These are phyloP conservation scores for Amphimedon queenslandica DNA, from an alignment of 37 sponge, comb jelly and placozoan genomes.

Conservation along the genomic window DNA sequence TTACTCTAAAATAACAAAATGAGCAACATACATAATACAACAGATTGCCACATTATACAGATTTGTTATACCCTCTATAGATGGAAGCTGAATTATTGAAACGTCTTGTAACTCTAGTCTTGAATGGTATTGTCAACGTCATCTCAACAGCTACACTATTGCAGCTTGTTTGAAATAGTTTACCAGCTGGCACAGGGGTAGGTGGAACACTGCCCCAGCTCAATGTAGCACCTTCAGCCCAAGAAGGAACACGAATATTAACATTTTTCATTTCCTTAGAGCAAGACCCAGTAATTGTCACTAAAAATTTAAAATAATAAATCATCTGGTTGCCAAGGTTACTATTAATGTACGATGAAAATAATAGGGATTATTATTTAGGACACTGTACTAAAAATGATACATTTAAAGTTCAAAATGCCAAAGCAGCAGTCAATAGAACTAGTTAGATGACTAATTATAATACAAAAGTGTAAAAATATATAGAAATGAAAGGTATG, in stretches of 20 bases:
- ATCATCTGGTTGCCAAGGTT: neutral
- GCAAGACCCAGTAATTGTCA: constrained; percentile 11
- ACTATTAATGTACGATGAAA: neutral
- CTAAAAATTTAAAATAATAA: constrained; percentile 3
- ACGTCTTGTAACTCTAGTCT: constrained; percentile 34
- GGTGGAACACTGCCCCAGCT: constrained; percentile 12
- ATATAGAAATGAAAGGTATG: too few species aligned
- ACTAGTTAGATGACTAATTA: too few species aligned
- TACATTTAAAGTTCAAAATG: too few species aligned
- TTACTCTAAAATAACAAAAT: neutral
- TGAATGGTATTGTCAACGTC: constrained; percentile 24
- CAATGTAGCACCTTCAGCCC: constrained; percentile 39
- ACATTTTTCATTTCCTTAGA: constrained; percentile 7
- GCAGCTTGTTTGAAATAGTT: constrained; percentile 18
- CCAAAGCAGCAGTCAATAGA: too few species aligned
- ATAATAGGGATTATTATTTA: neutral
- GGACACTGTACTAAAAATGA: neutral
- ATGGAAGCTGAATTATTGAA: constrained; percentile 68
- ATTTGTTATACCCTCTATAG: constrained; percentile 52
- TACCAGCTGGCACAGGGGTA: constrained; percentile 8
- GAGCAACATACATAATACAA: neutral
- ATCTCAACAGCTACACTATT: constrained; percentile 2
- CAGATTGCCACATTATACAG: neutral
- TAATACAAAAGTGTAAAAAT: too few species aligned
- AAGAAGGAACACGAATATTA: constrained; percentile 59